phyloP scores from a whole-genome alignment of 1,140 invertebrate genomes.

The Choristoneura fumiferana region DNA sequence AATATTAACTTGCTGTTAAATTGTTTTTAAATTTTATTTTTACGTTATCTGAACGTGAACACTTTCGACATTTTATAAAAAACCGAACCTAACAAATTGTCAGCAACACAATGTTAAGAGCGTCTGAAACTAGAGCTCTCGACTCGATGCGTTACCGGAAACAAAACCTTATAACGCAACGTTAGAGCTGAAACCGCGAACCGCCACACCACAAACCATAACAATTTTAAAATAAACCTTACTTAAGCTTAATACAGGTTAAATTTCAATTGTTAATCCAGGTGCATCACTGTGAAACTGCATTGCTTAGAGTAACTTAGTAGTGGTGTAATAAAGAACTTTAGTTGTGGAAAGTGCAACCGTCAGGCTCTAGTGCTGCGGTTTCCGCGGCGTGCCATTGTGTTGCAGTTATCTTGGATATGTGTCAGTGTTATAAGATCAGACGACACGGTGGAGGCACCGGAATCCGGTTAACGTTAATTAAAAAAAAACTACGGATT shows the following conservation, averaged over 20 bases:
- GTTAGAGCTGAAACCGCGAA: conserved; percentile 1
- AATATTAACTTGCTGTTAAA: too few species aligned
- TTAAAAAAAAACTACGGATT: too few species aligned
- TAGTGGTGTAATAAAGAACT: not conserved
- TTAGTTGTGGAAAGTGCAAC: not conserved
- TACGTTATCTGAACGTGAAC: too few species aligned
- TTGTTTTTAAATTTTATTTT: too few species aligned
- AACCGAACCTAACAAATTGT: too few species aligned
- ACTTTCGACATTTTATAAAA: too few species aligned
- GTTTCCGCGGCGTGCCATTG: conserved; percentile 50
- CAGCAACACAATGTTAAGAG: conserved; percentile 24
- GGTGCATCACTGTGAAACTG: too few species aligned
- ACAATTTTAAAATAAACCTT: not conserved
- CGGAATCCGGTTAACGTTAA: not conserved
- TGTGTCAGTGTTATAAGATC: conserved; percentile 40
- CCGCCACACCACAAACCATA: not conserved
- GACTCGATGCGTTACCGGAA: conserved; percentile 24
- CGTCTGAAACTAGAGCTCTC: conserved; percentile 32
- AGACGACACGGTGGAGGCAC: conserved; percentile 12
- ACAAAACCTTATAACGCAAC: conserved; percentile 20
- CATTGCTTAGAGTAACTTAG: not conserved
- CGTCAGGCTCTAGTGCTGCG: conserved; percentile 22
- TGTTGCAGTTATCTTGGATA: conserved; percentile 44
- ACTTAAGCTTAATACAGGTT: too few species aligned
- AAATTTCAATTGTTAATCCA: too few species aligned